Evolutionary conservation across 1,140 invertebrate species (phyloP).

Genomic region (Dendrolimus punctatus): DNA sequence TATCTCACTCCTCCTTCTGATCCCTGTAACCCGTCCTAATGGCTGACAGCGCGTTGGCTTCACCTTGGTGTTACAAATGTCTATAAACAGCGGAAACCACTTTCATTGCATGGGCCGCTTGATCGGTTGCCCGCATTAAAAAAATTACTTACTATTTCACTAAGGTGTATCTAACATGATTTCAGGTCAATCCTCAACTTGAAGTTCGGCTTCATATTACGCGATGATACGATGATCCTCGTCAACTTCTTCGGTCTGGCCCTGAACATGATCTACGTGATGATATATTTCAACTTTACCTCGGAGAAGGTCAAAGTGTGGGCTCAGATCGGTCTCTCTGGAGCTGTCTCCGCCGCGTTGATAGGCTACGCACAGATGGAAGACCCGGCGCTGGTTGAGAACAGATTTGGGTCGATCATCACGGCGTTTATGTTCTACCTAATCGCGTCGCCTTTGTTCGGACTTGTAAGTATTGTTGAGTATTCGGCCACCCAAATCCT

Average conservation of each 20-base stretch:
- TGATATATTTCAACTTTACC: conserved; percentile 78
- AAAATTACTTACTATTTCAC: background rate
- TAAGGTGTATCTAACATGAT: background rate
- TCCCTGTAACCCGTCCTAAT: too few relatives aligned
- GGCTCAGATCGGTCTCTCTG: conserved; percentile 68
- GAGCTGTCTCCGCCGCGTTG: conserved; percentile 72
- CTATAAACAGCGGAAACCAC: too few relatives aligned
- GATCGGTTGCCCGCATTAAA: background rate
- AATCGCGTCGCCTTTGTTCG: conserved; percentile 80
- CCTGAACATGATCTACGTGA: conserved; percentile 77
- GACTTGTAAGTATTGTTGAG: conserved; percentile 76
- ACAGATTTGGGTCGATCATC: conserved; percentile 79
- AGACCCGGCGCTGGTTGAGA: conserved; percentile 76
- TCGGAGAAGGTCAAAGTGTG: conserved; percentile 72
- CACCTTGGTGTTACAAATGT: too few relatives aligned
- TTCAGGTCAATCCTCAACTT: conserved; percentile 80
- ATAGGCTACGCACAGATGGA: conserved; percentile 78
- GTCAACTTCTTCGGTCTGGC: conserved; percentile 81
- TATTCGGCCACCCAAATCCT: background rate
- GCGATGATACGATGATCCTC: conserved; percentile 81
- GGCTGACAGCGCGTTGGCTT: too few relatives aligned
- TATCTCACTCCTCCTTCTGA: too few relatives aligned
- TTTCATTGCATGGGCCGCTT: background rate
- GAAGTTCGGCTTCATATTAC: conserved; percentile 78
- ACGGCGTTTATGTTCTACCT: conserved; percentile 79